Conservation (phyloP, 2,113 vertebrate species). For the Mixornis gularis region DNA sequence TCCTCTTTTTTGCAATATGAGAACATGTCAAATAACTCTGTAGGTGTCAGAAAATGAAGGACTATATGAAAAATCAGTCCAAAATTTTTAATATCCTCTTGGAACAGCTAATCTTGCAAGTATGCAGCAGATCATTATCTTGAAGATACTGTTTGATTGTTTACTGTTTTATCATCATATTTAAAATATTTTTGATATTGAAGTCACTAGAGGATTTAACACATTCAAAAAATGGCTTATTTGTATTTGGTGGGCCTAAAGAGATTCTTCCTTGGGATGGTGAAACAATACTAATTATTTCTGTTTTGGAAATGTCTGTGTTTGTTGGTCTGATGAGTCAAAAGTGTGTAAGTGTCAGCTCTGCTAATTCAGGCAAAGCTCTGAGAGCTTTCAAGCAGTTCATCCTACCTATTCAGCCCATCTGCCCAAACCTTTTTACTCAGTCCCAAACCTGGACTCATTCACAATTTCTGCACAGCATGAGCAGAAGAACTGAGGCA, state of each 20-base stretch:
- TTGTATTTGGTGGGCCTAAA: neutral
- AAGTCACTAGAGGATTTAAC: neutral
- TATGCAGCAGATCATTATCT: neutral
- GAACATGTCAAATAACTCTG: neutral
- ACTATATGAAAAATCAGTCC: rapidly evolving
- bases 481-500: neutral
- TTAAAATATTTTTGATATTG: neutral
- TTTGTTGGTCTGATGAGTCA: neutral
- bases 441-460: neutral
- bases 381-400: neutral
- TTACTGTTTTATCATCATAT: neutral
- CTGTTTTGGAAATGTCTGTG: neutral
- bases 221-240: neutral
- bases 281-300: neutral
- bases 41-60: neutral
- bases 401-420: neutral
- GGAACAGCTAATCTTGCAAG: neutral
- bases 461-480: neutral
- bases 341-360: neutral
- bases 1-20: neutral
- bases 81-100: neutral
- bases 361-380: neutral
- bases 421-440: neutral
- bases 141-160: neutral
- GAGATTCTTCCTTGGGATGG: neutral